phyloP scores from a whole-genome alignment of 2,797 vertebrate genomes.

The Graptemys geographica region DNA sequence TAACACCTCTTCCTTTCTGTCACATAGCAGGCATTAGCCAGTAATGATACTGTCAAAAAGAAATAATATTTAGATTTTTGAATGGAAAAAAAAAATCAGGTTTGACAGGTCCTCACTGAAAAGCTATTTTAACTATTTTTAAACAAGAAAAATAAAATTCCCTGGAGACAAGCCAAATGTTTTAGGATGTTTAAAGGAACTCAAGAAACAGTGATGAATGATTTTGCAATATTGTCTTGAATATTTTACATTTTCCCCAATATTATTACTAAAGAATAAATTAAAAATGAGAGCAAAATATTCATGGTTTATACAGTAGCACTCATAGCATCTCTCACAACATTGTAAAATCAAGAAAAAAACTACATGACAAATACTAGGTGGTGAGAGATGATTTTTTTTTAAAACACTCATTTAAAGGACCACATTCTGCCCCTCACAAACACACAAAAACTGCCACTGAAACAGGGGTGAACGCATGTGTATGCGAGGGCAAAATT shows the following conservation, averaged over 20 bases:
- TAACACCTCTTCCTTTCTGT: background rate
- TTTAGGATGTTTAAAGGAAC: background rate
- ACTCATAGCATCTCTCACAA: background rate
- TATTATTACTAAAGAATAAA: background rate
- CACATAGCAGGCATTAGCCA: background rate
- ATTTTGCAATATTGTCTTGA: background rate
- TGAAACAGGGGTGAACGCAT: background rate
- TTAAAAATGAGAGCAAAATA: background rate
- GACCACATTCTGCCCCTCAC: background rate
- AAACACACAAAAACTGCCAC: background rate
- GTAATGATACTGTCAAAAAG: background rate
- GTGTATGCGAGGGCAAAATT: background rate
- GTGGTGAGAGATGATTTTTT: too few species aligned
- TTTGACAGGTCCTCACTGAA: background rate
- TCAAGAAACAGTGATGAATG: slow-evolving; percentile 4
- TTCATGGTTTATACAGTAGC: background rate
- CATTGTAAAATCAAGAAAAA: background rate
- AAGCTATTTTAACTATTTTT: background rate
- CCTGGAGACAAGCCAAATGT: background rate
- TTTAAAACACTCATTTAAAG: background rate
- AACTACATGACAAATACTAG: background rate
- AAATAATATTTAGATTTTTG: background rate
- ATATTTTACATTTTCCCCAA: background rate
- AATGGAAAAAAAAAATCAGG: background rate
- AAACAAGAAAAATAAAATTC: background rate